Percentiles rank a stretch among this genome's conserved stretches.
phyloP scores from a whole-genome alignment of 2,113 vertebrate genomes.

The Alligator mississippiensis region DNA sequence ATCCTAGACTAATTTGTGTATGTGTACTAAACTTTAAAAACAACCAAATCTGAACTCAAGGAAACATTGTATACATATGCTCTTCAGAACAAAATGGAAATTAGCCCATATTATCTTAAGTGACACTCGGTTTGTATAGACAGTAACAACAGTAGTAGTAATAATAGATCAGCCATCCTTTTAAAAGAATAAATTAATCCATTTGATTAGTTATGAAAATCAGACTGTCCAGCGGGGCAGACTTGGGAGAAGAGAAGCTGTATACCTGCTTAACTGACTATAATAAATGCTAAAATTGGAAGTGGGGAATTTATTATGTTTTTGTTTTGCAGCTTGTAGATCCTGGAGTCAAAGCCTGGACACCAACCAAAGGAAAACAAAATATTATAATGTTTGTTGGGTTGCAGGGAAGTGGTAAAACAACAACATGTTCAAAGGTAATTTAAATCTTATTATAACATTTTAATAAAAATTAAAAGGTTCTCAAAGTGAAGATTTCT shows the following conservation, averaged over 20 bases:
- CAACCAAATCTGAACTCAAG: neutral
- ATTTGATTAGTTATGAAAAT: neutral
- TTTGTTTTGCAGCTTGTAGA: slow-evolving; percentile 89
- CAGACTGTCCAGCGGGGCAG: too few relatives aligned
- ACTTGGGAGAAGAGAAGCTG: neutral
- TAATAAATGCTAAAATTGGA: too few relatives aligned
- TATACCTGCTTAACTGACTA: too few relatives aligned
- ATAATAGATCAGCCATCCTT: neutral
- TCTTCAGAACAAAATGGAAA: too few relatives aligned
- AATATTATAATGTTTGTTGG: slow-evolving; percentile 99
- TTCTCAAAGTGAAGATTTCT: neutral
- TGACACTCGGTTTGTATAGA: neutral
- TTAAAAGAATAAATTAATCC: neutral
- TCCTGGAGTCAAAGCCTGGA: slow-evolving; percentile 99
- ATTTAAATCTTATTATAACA: neutral
- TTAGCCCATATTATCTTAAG: neutral
- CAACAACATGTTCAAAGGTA: slow-evolving; percentile 99
- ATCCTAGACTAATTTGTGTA: too few relatives aligned
- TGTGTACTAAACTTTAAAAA: neutral
- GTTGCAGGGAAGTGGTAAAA: slow-evolving; percentile 98
- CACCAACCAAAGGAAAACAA: slow-evolving; percentile 97
- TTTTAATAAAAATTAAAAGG: neutral
- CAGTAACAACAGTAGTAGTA: neutral
- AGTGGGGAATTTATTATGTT: neutral
- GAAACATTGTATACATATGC: neutral